Conservation (phyloP, 2,888 invertebrate genomes). For the Tethea ocularis region DNA sequence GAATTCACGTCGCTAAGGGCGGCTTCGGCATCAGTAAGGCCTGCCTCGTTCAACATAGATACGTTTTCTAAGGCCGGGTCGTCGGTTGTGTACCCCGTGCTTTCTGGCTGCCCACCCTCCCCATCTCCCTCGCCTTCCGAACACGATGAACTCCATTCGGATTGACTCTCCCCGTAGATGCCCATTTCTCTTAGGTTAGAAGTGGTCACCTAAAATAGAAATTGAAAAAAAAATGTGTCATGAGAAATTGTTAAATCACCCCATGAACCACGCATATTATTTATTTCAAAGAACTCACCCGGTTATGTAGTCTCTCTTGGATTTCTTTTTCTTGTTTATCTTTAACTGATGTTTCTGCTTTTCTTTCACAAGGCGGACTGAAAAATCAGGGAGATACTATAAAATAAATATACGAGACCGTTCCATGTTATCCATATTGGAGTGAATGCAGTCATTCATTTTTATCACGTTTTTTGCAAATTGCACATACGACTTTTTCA, state of each 20-base stretch:
- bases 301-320: slow-evolving; percentile 69
- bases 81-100: slow-evolving; percentile 94
- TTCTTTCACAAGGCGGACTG: slow-evolving; percentile 61
- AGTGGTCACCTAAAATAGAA: slow-evolving; percentile 56
- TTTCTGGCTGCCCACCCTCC: slow-evolving; percentile 83
- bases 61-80: slow-evolving; percentile 94
- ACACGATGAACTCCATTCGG: slow-evolving; percentile 89
- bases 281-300: slow-evolving; percentile 48
- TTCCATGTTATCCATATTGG: not conserved
- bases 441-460: no score
- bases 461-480: no score
- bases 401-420: not conserved
- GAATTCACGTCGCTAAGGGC: slow-evolving; percentile 94
- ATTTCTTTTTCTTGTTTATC: slow-evolving; percentile 67
- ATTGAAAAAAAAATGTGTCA: not conserved
- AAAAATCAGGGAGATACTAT: slow-evolving; percentile 20
- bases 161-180: slow-evolving; percentile 87
- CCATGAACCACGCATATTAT: not conserved
- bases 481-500: no score
- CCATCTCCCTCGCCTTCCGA: slow-evolving; percentile 83
- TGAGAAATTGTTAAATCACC: no score
- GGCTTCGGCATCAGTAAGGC: slow-evolving; percentile 94
- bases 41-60: slow-evolving; percentile 93
- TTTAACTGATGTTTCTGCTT: slow-evolving; percentile 53
- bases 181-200: slow-evolving; percentile 73